phyloP scores from a whole-genome alignment of 53 echinoderm and acorn worm species.

The Mesocentrotus franciscanus region DNA sequence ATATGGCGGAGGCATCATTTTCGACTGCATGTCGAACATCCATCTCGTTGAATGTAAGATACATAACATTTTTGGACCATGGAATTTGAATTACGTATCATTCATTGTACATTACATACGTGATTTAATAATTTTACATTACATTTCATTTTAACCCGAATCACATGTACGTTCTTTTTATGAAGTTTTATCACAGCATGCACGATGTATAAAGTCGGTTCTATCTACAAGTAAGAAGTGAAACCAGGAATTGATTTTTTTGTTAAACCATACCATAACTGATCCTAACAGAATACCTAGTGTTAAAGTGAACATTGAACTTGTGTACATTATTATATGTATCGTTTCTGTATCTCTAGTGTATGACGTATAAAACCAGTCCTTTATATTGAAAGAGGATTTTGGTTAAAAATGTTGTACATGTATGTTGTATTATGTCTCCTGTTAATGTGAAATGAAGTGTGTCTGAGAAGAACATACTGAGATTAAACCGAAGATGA shows the following conservation, averaged over 20 bases:
- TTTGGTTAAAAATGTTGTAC: background rate
- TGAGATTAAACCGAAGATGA: background rate
- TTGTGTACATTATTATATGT: background rate
- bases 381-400: background rate
- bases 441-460: background rate
- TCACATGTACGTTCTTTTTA: background rate
- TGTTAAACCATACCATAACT: conserved; percentile 8
- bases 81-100: background rate
- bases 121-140: background rate
- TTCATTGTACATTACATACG: background rate
- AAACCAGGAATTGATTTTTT: background rate
- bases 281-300: background rate
- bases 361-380: background rate
- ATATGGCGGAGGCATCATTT: too few relatives aligned
- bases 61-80: background rate
- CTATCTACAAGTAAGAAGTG: conserved; percentile 36
- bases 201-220: conserved; percentile 41
- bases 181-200: conserved; percentile 54
- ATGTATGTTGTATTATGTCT: background rate
- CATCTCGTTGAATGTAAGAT: background rate
- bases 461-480: background rate
- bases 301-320: background rate
- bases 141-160: conserved; percentile 21
- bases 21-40: too few relatives aligned
- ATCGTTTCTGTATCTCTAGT: background rate